phyloP scores from a whole-genome alignment of 1,140 invertebrate species.

The Drosophila littoralis region DNA sequence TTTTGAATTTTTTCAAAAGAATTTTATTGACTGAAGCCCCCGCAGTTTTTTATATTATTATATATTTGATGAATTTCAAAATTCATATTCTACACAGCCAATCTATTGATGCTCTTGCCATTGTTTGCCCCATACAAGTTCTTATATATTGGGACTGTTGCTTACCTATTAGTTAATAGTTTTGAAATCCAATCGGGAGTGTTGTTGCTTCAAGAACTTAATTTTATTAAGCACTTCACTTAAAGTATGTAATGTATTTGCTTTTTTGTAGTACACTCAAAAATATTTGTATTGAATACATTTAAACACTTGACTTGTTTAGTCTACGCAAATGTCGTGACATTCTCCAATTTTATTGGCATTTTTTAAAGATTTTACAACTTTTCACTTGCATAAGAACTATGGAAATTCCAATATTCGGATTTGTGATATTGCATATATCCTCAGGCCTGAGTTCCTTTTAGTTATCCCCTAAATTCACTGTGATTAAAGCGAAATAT shows the following conservation, averaged over 20 bases:
- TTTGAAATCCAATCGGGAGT: slow-evolving; percentile 51
- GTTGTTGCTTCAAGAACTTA: not conserved
- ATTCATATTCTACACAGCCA: not conserved
- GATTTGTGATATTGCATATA: slow-evolving; percentile 14
- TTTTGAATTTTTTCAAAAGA: too few relatives aligned
- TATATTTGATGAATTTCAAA: not conserved
- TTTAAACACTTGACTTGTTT: slow-evolving; percentile 17
- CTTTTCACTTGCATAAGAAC: not conserved
- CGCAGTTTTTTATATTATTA: not conserved
- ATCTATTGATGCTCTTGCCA: not conserved
- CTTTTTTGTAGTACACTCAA: slow-evolving; percentile 21
- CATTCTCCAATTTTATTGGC: slow-evolving; percentile 39
- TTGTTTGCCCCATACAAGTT: not conserved
- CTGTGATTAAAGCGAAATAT: slow-evolving; percentile 20
- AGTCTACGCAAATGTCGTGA: slow-evolving; percentile 33
- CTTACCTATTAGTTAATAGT: slow-evolving; percentile 41
- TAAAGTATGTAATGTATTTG: slow-evolving; percentile 27
- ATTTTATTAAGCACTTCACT: slow-evolving; percentile 55
- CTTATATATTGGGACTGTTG: not conserved
- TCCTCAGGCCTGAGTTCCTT: slow-evolving; percentile 25
- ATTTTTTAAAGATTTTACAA: slow-evolving; percentile 21
- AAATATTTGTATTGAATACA: slow-evolving; percentile 55
- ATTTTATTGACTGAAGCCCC: not conserved
- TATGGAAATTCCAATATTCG: not conserved
- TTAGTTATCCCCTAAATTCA: slow-evolving; percentile 37